Evolutionary conservation across 2,113 vertebrate genomes (phyloP).

Genomic region (Gavia stellata): DNA sequence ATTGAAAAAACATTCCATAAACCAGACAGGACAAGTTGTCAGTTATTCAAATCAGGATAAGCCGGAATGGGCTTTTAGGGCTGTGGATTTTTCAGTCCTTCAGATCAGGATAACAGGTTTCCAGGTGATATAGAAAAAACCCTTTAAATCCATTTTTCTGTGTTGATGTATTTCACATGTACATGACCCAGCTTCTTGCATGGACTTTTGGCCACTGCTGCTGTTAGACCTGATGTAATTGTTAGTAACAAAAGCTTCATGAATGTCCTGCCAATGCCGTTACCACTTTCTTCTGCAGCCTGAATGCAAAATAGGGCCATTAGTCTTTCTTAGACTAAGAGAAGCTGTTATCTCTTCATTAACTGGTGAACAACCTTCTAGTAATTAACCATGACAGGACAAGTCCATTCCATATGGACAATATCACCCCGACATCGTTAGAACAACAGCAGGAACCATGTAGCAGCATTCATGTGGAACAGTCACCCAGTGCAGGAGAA

Average conservation of each 20-base stretch:
- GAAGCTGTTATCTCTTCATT: constrained; percentile 35
- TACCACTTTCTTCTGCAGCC: background rate
- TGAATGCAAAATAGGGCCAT: constrained; percentile 3
- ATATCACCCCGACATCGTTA: constrained; percentile 16
- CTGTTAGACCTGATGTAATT: background rate
- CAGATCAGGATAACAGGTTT: background rate
- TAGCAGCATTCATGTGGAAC: background rate
- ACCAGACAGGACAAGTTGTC: background rate
- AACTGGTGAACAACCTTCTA: background rate
- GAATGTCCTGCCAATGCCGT: background rate
- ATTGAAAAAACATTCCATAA: background rate
- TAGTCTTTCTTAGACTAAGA: background rate
- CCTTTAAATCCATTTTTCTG: background rate
- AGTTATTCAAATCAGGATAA: background rate
- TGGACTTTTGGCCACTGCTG: background rate
- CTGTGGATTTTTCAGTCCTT: background rate
- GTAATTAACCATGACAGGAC: constrained; percentile 44
- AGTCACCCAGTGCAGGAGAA: background rate
- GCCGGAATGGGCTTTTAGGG: background rate
- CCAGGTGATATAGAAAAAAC: background rate
- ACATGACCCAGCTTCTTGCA: background rate
- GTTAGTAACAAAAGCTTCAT: background rate
- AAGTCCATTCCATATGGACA: constrained; percentile 6
- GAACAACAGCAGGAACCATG: background rate
- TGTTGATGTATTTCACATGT: background rate